Conservation (phyloP, 1,140 invertebrate species). For the Aphis craccivora region DNA sequence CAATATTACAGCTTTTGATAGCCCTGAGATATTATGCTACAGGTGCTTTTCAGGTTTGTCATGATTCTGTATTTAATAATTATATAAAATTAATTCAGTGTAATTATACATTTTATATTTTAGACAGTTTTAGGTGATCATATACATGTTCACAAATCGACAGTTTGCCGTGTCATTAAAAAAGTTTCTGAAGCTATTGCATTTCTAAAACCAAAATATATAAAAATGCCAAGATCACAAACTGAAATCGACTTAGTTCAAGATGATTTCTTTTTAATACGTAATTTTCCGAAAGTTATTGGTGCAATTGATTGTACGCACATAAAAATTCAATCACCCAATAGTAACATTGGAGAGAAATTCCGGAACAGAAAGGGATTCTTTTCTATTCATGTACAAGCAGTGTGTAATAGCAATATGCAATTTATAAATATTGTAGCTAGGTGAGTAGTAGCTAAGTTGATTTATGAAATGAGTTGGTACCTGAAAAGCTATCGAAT, state of each 20-base stretch:
- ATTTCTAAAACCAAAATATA: neutral
- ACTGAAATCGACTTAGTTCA: neutral
- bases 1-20: too few relatives aligned
- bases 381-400: neutral
- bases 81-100: too few relatives aligned
- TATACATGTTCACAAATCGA: neutral
- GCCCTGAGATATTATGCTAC: too few relatives aligned
- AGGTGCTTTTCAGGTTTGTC: too few relatives aligned
- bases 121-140: neutral
- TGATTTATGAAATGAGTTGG: neutral
- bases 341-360: neutral
- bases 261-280: neutral
- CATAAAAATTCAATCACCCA: neutral
- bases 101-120: neutral
- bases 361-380: neutral
- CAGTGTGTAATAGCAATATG: neutral
- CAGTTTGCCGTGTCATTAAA: neutral
- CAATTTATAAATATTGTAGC: slow-evolving; percentile 30
- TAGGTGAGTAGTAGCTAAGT: neutral
- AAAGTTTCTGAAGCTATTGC: neutral
- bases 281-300: neutral
- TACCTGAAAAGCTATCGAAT: neutral
- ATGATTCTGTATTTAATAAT: too few relatives aligned
- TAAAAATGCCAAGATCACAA: neutral
- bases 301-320: neutral